Evolutionary conservation across 92 coral and sea anemone species (phyloP), one percentile per base, ranked within the genome.

Genomic region (Porites lobata): DNA sequence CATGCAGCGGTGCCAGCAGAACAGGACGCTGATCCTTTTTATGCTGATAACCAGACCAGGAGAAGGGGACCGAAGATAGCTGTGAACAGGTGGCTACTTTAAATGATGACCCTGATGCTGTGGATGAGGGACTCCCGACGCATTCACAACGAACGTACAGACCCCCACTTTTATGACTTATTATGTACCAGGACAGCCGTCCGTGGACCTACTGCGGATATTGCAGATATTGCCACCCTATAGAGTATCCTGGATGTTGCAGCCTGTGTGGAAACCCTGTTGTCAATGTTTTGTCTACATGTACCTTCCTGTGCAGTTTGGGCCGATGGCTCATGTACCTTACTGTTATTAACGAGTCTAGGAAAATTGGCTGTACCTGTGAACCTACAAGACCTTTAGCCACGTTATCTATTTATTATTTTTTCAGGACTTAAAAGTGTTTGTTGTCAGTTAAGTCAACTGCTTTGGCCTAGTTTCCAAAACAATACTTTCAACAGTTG

Each of bases 111-210:
- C 5, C 43, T 32, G 38, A 38, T 50, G 66, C 17, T 75, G 65
- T 17, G 7, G 66, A 81, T 22, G 52, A 13, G 5, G 2, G 7
- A n/a, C 74, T 77, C 9, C 77, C 10, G 5, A 81, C 78, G 50
- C 54, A 32, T 59, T 68, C 86, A 69, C 76, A 69, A 56, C 86
- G 78, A 17, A 24, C 47, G 54, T 69, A 50, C 77, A 51, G 68
- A 70, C 86, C 78, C 7, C 75, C 65, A 50, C 62, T 69, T 24
- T 77, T 53, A 81, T 81, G 76, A 68, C 86, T 12, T 67, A 81
- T 22, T 66, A 81, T 69, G 72, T 54, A 15, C 50, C 9, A 24
- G 77, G 66, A 53, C 86, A 81, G 54, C 77, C 86, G 8, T 50
- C 67, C 86, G 9, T 17, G 66, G 43, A 19, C 51, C n/a, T 24